phyloP scores from a whole-genome alignment of 2,113 vertebrate genomes.

The Alexandromys fortis region DNA sequence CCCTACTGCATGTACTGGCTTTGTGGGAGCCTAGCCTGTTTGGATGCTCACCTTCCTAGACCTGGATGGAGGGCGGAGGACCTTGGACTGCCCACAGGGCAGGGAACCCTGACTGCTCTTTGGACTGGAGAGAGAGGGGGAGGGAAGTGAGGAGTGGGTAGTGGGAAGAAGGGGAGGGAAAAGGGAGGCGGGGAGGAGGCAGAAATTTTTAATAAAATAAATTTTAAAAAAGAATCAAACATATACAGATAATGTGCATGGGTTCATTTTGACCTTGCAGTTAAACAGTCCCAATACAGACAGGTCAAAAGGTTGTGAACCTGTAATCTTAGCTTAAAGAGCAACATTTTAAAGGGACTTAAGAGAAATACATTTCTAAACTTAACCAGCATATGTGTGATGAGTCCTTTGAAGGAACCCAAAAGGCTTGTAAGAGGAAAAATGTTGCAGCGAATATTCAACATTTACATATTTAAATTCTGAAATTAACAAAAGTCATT shows the following conservation, averaged over 20 bases:
- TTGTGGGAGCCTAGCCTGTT: too few relatives aligned
- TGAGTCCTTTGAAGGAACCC: background rate
- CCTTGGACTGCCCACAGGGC: too few relatives aligned
- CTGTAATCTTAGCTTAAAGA: background rate
- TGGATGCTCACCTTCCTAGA: too few relatives aligned
- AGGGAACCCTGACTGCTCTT: too few relatives aligned
- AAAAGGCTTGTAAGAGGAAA: background rate
- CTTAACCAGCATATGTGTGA: background rate
- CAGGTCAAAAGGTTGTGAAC: background rate
- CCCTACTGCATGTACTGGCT: too few relatives aligned
- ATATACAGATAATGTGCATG: background rate
- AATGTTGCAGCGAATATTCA: conserved; percentile 23
- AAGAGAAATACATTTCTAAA: background rate
- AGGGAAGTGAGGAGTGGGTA: too few relatives aligned
- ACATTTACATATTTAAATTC: background rate
- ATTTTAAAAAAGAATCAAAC: background rate
- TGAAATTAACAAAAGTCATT: background rate
- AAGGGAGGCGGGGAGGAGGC: too few relatives aligned
- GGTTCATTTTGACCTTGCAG: background rate
- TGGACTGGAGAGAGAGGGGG: too few relatives aligned
- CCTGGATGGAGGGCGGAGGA: too few relatives aligned
- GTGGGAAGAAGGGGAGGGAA: too few relatives aligned
- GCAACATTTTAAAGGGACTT: background rate
- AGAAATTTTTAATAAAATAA: too few relatives aligned
- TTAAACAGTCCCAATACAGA: background rate